phyloP scores from a whole-genome alignment of 2,888 invertebrate genomes.

The Fragum whitleyi region DNA sequence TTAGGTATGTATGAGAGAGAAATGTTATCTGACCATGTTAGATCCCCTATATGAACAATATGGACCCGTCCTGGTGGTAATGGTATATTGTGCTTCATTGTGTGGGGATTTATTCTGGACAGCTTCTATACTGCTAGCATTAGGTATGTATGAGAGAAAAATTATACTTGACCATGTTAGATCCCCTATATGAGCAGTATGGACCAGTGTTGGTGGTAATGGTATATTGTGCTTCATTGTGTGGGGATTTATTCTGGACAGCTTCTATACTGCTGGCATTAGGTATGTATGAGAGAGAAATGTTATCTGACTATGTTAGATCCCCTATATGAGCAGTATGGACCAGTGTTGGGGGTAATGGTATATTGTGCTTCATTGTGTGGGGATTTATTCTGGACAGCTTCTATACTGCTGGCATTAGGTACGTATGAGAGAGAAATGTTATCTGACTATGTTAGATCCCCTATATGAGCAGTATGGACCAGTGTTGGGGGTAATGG shows the following conservation, averaged over 20 bases:
- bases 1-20: constrained; percentile 76
- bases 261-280: constrained; percentile 82
- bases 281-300: constrained; percentile 74
- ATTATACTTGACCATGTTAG: constrained; percentile 81
- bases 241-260: constrained; percentile 82
- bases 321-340: constrained; percentile 79
- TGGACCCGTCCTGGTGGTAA: constrained; percentile 71
- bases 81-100: constrained; percentile 78
- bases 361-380: constrained; percentile 79
- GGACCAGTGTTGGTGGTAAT: constrained; percentile 73
- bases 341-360: constrained; percentile 70
- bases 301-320: constrained; percentile 82
- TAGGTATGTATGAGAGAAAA: constrained; percentile 76
- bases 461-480: no score
- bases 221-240: constrained; percentile 78
- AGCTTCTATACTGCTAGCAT: constrained; percentile 81
- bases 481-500: no score
- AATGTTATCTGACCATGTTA: constrained; percentile 80
- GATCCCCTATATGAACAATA: constrained; percentile 80
- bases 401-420: constrained; percentile 81
- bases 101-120: constrained; percentile 83
- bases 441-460: not conserved
- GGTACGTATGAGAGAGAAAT: constrained; percentile 72
- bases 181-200: constrained; percentile 79
- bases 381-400: constrained; percentile 82